phyloP scores from a whole-genome alignment of 2,888 invertebrate species.

The Coelinius sp. region DNA sequence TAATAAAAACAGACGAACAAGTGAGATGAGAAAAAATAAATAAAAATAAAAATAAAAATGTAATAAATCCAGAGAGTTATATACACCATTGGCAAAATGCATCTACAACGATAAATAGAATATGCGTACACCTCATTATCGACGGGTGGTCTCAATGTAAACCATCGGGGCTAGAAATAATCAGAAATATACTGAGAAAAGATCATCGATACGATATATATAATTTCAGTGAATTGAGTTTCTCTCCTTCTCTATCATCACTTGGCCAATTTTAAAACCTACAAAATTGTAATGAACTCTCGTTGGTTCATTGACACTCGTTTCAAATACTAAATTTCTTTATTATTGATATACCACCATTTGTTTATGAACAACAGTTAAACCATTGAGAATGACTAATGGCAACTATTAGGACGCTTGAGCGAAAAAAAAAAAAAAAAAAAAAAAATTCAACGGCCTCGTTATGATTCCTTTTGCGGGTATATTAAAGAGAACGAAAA shows the following conservation, averaged over 20 bases:
- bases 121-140: background rate
- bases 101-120: background rate
- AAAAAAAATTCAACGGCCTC: constrained; percentile 18
- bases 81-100: background rate
- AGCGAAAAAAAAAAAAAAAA: constrained; percentile 46
- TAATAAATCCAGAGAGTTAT: background rate
- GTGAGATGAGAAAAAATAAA: background rate
- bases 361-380: constrained; percentile 62
- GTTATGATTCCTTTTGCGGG: constrained; percentile 14
- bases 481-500: constrained; percentile 1
- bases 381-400: constrained; percentile 63
- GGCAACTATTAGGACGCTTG: constrained; percentile 62
- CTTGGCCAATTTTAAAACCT: too few species aligned
- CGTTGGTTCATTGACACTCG: background rate
- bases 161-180: background rate
- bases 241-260: too few species aligned
- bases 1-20: too few species aligned
- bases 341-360: constrained; percentile 66
- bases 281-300: too few species aligned
- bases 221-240: too few species aligned
- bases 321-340: constrained; percentile 34
- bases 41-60: background rate
- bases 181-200: background rate
- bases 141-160: background rate
- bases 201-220: too few species aligned